Evolutionary conservation across 1,140 invertebrate genomes (phyloP), one percentile per base, ranked within the genome.

Genomic region (Phthorimaea operculella): DNA sequence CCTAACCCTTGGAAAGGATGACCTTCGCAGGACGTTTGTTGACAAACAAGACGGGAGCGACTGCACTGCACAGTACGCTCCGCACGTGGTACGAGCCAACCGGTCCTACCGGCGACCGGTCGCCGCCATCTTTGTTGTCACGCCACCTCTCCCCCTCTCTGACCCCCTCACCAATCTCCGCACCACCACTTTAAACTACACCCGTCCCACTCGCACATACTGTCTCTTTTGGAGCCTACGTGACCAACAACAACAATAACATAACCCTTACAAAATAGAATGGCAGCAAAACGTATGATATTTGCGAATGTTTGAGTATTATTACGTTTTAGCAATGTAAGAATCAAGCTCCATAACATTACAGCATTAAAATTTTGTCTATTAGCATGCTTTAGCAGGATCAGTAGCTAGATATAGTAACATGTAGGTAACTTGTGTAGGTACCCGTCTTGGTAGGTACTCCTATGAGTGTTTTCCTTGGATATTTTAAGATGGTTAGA

Each of bases 121-220:
- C n/a, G 70, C 65, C 73, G 81, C 81, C 81, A 85, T 85, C 47
- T 85, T 84, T 83, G 76, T 82, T 85, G 78, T 84, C 81, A 84
- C 79, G 76, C 79, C 76, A 84, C 65, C 59, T 52, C 52, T 53
- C 64, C 47, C 17, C 83, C 78, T 56, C 64, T 48, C 63, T 82
- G 69, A 59, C 52, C 45, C 64, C 52, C 39, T 49, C 64, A 60
- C 53, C 45, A 33, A 36, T 44, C 55, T 61, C 33, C 21, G 28
- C 63, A 65, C 60, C 58, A 70, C 59, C 52, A 57, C 8, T 39
- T 12, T 39, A 10, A 18, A 12, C 18, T 15, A 11, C 45, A 10
- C 45, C n/a, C 45, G 10, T 33, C 48, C 14, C 48, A 10, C 10
- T 33, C 48, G 17, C 17, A 62, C 55, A 39, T 50, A 34, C 33